These are phyloP conservation scores for Netelia virgata DNA, from an alignment of 2,888 invertebrate genomes.

Conservation along the genomic window DNA sequence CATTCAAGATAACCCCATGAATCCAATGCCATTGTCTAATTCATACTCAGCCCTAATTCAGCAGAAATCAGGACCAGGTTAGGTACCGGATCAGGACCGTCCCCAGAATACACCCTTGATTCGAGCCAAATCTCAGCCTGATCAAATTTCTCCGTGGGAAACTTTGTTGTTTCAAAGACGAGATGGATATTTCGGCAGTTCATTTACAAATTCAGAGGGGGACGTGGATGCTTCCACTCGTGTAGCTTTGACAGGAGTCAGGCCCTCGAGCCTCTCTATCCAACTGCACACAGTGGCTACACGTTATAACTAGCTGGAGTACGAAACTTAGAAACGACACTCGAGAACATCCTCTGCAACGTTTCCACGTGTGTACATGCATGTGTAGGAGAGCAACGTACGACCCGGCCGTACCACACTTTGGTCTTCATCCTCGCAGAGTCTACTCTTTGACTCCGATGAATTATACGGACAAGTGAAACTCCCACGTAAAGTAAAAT, in stretches of 20 bases:
- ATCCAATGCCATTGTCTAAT: no score
- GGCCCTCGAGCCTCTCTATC: not conserved
- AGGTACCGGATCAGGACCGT: no score
- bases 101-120: no score
- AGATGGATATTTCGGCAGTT: not conserved
- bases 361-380: not conserved
- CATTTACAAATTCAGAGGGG: constrained; percentile 13
- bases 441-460: constrained; percentile 17
- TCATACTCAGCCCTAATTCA: no score
- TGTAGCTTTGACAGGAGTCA: not conserved
- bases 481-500: constrained; percentile 43
- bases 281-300: not conserved
- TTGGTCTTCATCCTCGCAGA: constrained; percentile 2
- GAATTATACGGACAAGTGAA: constrained; percentile 25
- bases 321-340: constrained; percentile 12
- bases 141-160: not conserved
- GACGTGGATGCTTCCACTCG: not conserved
- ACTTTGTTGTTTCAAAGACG: not conserved
- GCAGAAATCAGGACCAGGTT: no score
- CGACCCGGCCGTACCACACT: constrained; percentile 25
- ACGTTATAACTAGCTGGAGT: constrained; percentile 12
- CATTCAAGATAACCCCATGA: no score
- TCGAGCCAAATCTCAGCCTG: no score
- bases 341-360: constrained; percentile 8
- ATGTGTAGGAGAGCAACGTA: constrained; percentile 22